Base-by-base conservation (phyloP, 2,113 vertebrate species). In the Epinephelus lanceolatus region DNA sequence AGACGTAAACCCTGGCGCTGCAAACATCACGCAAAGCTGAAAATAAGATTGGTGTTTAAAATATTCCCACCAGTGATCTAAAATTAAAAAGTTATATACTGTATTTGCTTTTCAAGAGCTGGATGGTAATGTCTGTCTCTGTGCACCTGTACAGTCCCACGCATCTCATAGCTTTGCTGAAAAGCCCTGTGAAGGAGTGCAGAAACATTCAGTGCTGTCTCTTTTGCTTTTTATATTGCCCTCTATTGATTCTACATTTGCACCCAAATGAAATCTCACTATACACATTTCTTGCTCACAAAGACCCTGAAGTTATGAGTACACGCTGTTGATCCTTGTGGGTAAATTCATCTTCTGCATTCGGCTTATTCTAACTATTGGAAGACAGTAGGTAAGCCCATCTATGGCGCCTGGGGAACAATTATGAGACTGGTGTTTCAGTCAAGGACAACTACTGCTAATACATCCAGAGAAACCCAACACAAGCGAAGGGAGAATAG, bases 181-280 rank as follows among this genome's bases (percentile, higher is more conserved):
- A 82, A 80, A 63, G 82, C 40, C 61, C 11, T 40, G 45, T 73
- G 33, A 62, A 47, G 8, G 37, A 83, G 42, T 69, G 63, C 55
- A 62, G 42, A 61, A 73, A 65, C 21, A 51, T 74, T 25, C 23
- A 42, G 33, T 25, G 45, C 17, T 13, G 17, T 33, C 42, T 74
- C 52, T 73, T 68, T 70, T 1, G 14, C 27, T 80, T 79, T 76
- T 77, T 52, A 76, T 68, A 61, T 71, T 52, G 59, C 15, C 14
- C 45, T 15, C 42, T 83, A 87, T 81, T 79, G 74, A 81, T 84
- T 76, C n/a, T 51, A 59, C 70, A 83, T 78, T 51, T 78, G 33
- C 68, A 47, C 30, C 52, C 56, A 79, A 82, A 78, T 86, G 67
- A 47, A 61, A 86, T 88, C 71, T 53, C 17, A 84, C 78, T 90